Base-by-base conservation (phyloP, 2,888 invertebrate species). In the Ceraclea dissimilis region DNA sequence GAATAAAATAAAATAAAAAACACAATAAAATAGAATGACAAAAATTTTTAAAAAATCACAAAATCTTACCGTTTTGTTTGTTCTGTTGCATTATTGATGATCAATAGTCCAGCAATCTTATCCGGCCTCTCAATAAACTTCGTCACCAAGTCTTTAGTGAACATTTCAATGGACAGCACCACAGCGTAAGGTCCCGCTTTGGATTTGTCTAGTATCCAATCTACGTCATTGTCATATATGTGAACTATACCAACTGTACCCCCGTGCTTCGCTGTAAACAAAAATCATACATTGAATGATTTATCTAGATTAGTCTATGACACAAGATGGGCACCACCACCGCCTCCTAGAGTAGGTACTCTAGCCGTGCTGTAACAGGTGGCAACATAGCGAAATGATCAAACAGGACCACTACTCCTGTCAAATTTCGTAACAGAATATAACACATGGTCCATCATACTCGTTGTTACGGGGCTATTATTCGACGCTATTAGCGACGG, bases 231-330 rank as follows among this genome's bases (percentile, higher is more conserved):
- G 62, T 80, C 76, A 44, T 94, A 75, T 65, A 88, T 76, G 65
- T 93, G 90, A 8, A 96, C 76, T 1, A 90, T 88, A 17, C 95
- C 95, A 16, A 90, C 88, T 59, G 89, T 89, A 31, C 95, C 95
- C 49, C 81, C 82, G 55, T 82, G 78, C 62, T 79, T 73, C 26
- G 91, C 90, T 90, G 67, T 48, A 76, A 75, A 55, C 57, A 60
- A 50, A 47, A 50, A 39, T 51, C 56, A 39, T 13, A 58, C 47
- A 44, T 31, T 22, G 13, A 26, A 13, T 17, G 13, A 8, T 21
- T 49, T 17, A 16, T 20, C 11, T 49, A n/a, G n/a, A 31, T 31
- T 31, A 31, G 6, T 31, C 11, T 31, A 31, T 31, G 6, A 31
- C 11, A 31, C n/a, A n/a, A n/a, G n/a, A n/a, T n/a, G n/a, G n/a